A percentile compares a stretch with the other conserved stretches of the same genome.
These are phyloP conservation scores for Drosophila subquinaria DNA, from an alignment of 2,888 invertebrate species.

Conservation along the genomic window DNA sequence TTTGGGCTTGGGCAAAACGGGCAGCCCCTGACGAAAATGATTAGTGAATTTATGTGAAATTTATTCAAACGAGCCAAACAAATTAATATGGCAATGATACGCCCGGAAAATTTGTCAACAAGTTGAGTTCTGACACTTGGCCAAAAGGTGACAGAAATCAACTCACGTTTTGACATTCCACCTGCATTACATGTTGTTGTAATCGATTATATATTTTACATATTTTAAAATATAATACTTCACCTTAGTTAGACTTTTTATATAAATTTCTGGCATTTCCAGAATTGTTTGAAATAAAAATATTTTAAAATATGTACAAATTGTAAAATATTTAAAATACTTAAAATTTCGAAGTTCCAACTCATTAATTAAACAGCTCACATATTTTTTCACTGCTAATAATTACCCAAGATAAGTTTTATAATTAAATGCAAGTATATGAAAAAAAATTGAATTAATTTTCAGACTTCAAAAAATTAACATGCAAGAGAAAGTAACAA, in stretches of 20 bases:
- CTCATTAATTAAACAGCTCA: constrained; percentile 34
- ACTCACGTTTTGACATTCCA: constrained; percentile 29
- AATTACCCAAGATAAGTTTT: constrained; percentile 21
- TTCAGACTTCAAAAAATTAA: constrained; percentile 17
- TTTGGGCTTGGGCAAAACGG: constrained; percentile 50
- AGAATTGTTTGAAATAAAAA: neutral
- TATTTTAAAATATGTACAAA: neutral
- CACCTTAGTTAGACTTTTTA: neutral
- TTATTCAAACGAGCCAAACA: constrained; percentile 66
- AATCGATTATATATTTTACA: constrained; percentile 2
- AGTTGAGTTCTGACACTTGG: constrained; percentile 58
- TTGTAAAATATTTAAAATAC: neutral
- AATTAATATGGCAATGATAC: constrained; percentile 60
- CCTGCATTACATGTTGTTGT: constrained; percentile 10
- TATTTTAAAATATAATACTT: too few species aligned
- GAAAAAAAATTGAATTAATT: constrained; percentile 10
- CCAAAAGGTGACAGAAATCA: constrained; percentile 60
- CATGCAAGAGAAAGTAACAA: constrained; percentile 36
- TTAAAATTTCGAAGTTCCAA: neutral
- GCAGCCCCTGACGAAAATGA: constrained; percentile 61
- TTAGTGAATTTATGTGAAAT: constrained; percentile 75
- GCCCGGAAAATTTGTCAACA: constrained; percentile 68
- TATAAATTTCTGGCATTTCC: neutral
- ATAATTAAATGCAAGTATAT: neutral
- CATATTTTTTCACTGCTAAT: constrained; percentile 16